A percentile compares a stretch with the other conserved stretches of the same genome.
Evolutionary conservation across 2,113 vertebrate genomes (phyloP).

Genomic region (Orientallactaga bullata): DNA sequence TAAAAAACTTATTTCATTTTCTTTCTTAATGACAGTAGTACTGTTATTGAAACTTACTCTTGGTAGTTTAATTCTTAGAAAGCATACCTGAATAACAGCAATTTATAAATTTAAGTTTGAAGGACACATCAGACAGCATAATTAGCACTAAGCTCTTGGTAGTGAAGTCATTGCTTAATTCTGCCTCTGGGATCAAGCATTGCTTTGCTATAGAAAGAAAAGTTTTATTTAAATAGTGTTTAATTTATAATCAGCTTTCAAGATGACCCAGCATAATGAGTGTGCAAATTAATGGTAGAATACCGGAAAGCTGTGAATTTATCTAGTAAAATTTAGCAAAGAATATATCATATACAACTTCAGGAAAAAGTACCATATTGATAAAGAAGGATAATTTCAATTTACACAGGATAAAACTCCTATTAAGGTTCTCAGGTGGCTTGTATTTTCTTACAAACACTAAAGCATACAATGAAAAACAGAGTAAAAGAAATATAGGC

Average conservation of each 20-base stretch:
- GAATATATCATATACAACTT: neutral
- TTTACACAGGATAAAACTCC: neutral
- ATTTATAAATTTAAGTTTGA: neutral
- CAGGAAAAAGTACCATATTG: neutral
- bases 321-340: neutral
- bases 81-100: neutral
- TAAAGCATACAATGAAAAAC: neutral
- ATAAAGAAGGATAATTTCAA: slow-evolving; percentile 1
- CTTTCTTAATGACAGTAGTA: neutral
- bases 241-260: slow-evolving; percentile 33
- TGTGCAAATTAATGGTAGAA: neutral
- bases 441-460: slow-evolving; percentile 9
- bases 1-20: slow-evolving; percentile 13
- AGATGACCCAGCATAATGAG: neutral
- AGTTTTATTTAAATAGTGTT: neutral
- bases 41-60: neutral
- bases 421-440: neutral
- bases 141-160: neutral
- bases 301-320: neutral
- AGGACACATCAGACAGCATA: neutral
- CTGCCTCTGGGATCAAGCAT: neutral
- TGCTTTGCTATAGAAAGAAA: neutral
- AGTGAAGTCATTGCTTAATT: neutral
- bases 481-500: neutral
- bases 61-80: slow-evolving; percentile 26